Evolutionary conservation across 1,140 invertebrate species (phyloP), one percentile per base, ranked within the genome.

Genomic region (Drosophila nigrodunni): DNA sequence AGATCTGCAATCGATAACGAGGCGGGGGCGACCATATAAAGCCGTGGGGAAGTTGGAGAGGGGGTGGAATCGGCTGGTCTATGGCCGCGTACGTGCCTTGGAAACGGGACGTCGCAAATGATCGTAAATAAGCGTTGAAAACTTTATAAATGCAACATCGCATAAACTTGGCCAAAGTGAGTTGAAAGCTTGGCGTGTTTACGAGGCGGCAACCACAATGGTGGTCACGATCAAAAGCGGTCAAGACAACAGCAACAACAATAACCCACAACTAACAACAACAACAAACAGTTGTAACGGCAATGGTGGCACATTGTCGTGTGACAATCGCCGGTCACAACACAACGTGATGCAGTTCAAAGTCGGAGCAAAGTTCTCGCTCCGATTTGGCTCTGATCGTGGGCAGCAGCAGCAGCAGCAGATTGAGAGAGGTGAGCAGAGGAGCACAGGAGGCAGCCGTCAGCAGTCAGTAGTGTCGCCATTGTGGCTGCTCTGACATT

Each of bases 141-240:
- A 88, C 83, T 88, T 89, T 88, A 88, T 88, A 88, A 89, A 89
- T 72, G 66, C 85, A 55, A 68, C 68, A 67, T 80, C 73, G 80
- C 83, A 89, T 88, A 88, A 87, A 87, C 83, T 89, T 83, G 80
- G 62, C 76, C 75, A 74, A 47, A 66, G 55, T 47, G 72, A 60
- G 52, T 61, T 46, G 57, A 47, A 57, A 61, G 68, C 60, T 77
- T 82, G 65, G 70, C 83, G 77, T 89, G 83, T 88, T 90, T 90
- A 85, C 80, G 80, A 85, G 85, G 85, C 85, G 85, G 85, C 80
- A 85, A 89, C 80, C 85, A 88, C 80, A 89, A 88, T 89, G 77
- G 78, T 89, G 85, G 80, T 89, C 85, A 88, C 85, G 85, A 89
- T 88, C 85, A 89, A 89, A 88, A 89, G 85, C 83, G 85, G 83